Conservation (phyloP, 2,113 vertebrate genomes). For the Trematomus loennbergii region DNA sequence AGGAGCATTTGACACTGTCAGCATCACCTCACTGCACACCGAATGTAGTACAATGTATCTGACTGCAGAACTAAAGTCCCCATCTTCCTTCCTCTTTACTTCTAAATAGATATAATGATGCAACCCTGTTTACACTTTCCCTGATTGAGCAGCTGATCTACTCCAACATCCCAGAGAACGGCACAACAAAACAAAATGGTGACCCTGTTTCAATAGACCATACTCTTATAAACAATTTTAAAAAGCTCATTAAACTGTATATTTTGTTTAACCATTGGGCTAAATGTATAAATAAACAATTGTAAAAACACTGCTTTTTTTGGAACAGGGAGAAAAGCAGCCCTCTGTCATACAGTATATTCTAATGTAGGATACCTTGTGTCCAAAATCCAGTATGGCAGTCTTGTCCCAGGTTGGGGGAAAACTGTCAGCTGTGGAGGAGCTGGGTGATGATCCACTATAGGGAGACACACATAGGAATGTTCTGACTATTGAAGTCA, state of each 20-base stretch:
- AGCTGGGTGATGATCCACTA: constrained; percentile 47
- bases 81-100: neutral
- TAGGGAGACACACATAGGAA: neutral
- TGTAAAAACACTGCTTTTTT: neutral
- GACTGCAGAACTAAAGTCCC: neutral
- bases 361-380: constrained; percentile 82
- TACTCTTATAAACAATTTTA: neutral
- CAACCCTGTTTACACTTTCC: no score
- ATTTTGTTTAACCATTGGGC: no score
- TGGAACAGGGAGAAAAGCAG: neutral
- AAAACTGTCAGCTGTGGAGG: constrained; percentile 65
- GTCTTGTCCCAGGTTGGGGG: constrained; percentile 90
- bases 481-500: neutral
- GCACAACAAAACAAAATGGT: neutral
- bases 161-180: neutral
- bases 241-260: neutral
- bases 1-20: no score
- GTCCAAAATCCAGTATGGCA: constrained; percentile 84
- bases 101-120: no score
- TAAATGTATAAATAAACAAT: neutral
- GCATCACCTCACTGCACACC: no score
- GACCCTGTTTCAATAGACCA: neutral
- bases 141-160: neutral
- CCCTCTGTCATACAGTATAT: neutral
- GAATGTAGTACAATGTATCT: no score